Evolutionary conservation across 2,113 vertebrate genomes (phyloP).

Genomic region (Potamarius usumacintae): DNA sequence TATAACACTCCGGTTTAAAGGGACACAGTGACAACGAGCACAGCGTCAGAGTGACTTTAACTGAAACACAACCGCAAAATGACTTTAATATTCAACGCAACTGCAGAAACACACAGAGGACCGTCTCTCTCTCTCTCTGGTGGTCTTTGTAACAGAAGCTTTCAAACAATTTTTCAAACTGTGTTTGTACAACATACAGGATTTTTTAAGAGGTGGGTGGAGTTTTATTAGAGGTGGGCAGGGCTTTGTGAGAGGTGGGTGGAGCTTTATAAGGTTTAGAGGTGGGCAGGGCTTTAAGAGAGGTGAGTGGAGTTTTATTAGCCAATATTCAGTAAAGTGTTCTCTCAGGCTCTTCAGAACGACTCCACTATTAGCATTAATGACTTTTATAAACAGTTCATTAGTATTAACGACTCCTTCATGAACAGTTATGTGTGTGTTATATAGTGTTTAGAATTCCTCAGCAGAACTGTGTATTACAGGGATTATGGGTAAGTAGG

Average conservation of each 20-base stretch:
- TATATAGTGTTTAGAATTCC: not conserved
- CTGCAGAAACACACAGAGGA: not conserved
- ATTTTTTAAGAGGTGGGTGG: not conserved
- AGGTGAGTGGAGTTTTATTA: not conserved
- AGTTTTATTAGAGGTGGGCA: not conserved
- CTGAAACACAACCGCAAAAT: not conserved
- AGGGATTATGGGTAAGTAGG: slow-evolving; percentile 59
- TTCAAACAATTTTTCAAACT: no score
- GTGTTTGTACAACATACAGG: no score
- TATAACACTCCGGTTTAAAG: not conserved
- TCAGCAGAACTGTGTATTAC: not conserved
- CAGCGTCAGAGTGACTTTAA: not conserved
- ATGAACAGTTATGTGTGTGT: not conserved
- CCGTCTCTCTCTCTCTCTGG: not conserved
- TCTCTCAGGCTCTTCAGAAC: not conserved
- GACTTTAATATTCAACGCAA: not conserved
- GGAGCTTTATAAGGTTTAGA: not conserved
- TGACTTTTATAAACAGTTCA: not conserved
- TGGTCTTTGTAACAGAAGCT: not conserved
- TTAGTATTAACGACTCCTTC: not conserved
- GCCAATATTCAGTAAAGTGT: not conserved
- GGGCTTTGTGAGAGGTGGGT: not conserved
- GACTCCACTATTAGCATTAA: not conserved
- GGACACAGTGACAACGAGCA: not conserved
- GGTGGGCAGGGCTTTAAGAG: not conserved